Evolutionary conservation across 2,113 vertebrate genomes (phyloP).

Genomic region (Amphiprion percula): DNA sequence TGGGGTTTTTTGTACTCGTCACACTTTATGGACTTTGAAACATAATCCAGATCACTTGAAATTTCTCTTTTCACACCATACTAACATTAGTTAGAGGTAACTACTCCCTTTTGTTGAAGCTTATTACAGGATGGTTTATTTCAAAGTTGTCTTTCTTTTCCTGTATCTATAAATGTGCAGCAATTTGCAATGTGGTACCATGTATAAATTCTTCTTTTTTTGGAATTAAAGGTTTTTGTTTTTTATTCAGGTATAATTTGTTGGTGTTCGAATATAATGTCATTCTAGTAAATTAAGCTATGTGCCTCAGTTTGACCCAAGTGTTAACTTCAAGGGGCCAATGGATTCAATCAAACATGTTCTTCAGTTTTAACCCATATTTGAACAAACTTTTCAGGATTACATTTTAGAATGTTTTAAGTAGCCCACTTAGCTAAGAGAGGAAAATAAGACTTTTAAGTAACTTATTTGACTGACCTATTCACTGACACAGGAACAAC

Average conservation of each 20-base stretch:
- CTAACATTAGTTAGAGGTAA: constrained; percentile 1
- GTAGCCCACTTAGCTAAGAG: neutral
- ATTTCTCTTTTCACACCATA: neutral
- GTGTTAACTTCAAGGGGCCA: neutral
- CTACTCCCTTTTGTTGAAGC: constrained; percentile 21
- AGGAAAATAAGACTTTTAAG: neutral
- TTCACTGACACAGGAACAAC: neutral
- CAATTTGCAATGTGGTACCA: constrained; percentile 33
- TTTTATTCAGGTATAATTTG: constrained; percentile 26
- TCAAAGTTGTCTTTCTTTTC: constrained; percentile 16
- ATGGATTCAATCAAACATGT: too few relatives aligned
- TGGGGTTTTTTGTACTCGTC: neutral
- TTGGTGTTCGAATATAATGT: neutral
- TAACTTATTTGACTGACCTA: too few relatives aligned
- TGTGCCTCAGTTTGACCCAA: neutral
- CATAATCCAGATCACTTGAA: neutral
- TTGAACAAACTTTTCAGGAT: too few relatives aligned
- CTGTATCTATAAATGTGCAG: constrained; percentile 27
- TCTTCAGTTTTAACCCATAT: too few relatives aligned
- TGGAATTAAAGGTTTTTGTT: constrained; percentile 31
- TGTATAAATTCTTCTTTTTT: constrained; percentile 8
- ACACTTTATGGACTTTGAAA: neutral
- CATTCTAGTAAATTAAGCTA: constrained; percentile 48
- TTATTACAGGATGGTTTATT: constrained; percentile 5
- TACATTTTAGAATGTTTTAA: too few relatives aligned